Conservation (phyloP, 2,797 vertebrate genomes). For the Triplophysa yarkandensis region DNA sequence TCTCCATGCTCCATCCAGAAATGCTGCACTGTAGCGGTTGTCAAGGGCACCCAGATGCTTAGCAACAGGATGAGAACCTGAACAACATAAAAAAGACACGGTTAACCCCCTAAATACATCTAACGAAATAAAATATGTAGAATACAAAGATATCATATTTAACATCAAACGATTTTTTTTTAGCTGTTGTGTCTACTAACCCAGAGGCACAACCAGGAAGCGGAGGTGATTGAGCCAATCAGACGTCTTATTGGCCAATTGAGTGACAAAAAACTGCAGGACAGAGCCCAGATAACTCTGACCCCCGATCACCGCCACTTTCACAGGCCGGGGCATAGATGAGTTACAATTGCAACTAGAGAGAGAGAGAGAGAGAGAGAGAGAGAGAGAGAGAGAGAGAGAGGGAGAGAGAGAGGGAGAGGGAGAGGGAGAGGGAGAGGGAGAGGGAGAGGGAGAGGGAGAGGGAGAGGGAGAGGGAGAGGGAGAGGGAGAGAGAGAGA, state of each 20-base stretch:
- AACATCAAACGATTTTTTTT: not conserved
- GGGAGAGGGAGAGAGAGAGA: too few species aligned
- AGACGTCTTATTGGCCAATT: slow-evolving; percentile 92
- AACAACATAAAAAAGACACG: not conserved
- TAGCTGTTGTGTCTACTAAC: slow-evolving; percentile 68
- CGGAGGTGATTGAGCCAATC: slow-evolving; percentile 97
- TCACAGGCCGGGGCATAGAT: slow-evolving; percentile 91
- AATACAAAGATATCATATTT: not conserved
- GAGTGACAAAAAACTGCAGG: slow-evolving; percentile 94
- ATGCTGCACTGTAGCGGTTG: slow-evolving; percentile 87
- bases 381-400: too few species aligned
- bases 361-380: slow-evolving; percentile 1
- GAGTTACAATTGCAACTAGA: slow-evolving; percentile 97
- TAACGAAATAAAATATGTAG: too few species aligned
- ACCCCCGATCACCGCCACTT: slow-evolving; percentile 89
- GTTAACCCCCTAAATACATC: not conserved
- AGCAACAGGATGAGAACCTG: slow-evolving; percentile 91
- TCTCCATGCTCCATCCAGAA: slow-evolving; percentile 89
- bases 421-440: too few species aligned
- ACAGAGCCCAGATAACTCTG: slow-evolving; percentile 92
- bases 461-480: too few species aligned
- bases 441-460: too few species aligned
- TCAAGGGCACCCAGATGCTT: slow-evolving; percentile 93
- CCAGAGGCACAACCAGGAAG: slow-evolving; percentile 91
- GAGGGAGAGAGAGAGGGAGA: too few species aligned